Base-by-base conservation (phyloP, 2,888 invertebrate species). In the Drosophila emarginata region DNA sequence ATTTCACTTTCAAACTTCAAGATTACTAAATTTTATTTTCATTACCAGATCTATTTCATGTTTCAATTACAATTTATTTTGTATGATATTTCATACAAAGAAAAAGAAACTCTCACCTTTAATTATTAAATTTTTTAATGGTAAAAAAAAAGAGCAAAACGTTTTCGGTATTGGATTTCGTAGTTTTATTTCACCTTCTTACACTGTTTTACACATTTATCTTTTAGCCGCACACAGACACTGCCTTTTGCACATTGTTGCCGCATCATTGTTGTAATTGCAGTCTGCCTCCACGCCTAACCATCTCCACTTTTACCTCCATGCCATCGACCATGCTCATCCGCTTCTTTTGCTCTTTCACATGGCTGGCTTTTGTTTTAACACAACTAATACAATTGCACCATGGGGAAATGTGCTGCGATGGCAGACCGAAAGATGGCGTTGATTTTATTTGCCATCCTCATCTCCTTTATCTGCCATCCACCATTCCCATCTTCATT, bases 381-480 rank as follows among this genome's bases (percentile, higher is more conserved):
- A 81, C 87, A 87, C 85, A 84, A 86, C 83, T 82, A 84, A 77
- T 84, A 79, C 83, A 84, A 87, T 84, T 87, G 83, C 82, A 87
- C 87, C 83, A 67, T 76, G 76, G 83, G 83, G 83, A 87, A 87
- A 87, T 80, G 79, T 67, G 61, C 64, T 64, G 63, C 63, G 58
- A 40, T 67, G 64, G 61, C 70, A 54, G 61, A 51, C 61, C 64
- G 64, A 67, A 71, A 64, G 64, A 65, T 70, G 76, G 83, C 83
- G 81, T 80, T 85, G 81, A 81, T 81, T 81, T 82, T 86, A 81
- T 81, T 81, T 85, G 82, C 86, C 66, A 79, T 63, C 67, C 60
- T 32, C 26, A 37, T 54, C 58, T 32, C 32, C 32, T 81, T 77
- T 82, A 85, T 81, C 86, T 85, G 82, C 85, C 66, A 79, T 62